Base-by-base conservation (phyloP, 2,113 vertebrate species). In the Cololabis saira region DNA sequence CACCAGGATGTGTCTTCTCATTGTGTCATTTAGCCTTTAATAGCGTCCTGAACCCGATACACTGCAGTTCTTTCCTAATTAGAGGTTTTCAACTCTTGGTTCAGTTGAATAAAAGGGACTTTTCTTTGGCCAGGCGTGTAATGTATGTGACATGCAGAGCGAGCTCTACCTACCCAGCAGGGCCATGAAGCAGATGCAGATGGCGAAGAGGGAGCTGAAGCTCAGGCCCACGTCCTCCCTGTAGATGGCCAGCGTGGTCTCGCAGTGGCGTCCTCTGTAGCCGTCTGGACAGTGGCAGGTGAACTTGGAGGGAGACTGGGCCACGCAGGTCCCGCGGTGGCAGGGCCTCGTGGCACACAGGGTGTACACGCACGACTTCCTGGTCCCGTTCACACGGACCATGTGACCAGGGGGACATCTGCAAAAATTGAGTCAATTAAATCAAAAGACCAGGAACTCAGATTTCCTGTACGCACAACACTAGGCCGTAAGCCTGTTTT, bases 171-270 rank as follows among this genome's bases (percentile, higher is more conserved):
- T 94, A 96, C 95, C 95, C 87, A 96, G 78, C 42, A 96, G 90
- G 0, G 93, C 94, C 93, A 96, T 88, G 90, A 95, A 95, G 89
- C 95, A 96, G 87, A 96, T 87, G 24, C 94, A 95, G 89, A 96
- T 96, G 80, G 95, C 95, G 4, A 95, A 95, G 50, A 95, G 90
- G 24, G 95, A 96, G 87, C 92, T 96, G 90, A 96, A 96, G 88
- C 94, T 95, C 27, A 95, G 91, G 67, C 95, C 95, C 18, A 93
- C 91, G 1, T 96, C 95, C 52, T 92, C 94, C 16, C 90, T 85
- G 80, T 95, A 95, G 67, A 95, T 78, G 0, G 95, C 93, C 85
- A 96, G 89, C 0, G 92, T 89, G 15, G 94, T 81, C 73, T 96
- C 95, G 6, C 95, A 97, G 90, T 75, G 93, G 22, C 21, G 94